These are phyloP conservation scores for Trachurus trachurus DNA, from an alignment of 2,797 vertebrate genomes.

Conservation along the genomic window DNA sequence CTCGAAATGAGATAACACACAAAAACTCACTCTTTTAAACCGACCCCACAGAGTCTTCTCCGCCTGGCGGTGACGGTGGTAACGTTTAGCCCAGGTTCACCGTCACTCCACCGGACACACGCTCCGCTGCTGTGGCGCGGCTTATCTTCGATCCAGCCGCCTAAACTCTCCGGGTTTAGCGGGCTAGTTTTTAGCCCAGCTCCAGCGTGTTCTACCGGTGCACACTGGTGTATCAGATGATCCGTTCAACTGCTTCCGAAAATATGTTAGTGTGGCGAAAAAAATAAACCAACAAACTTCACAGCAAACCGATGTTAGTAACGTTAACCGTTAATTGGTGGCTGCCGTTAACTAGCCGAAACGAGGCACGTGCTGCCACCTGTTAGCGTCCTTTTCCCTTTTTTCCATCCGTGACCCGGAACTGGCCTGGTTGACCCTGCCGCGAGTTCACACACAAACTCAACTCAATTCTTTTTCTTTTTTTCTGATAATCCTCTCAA, in stretches of 20 bases:
- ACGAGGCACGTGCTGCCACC: not conserved
- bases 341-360: not conserved
- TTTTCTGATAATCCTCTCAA: not conserved
- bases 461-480: too few species aligned
- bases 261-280: not conserved
- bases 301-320: not conserved
- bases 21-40: conserved; percentile 18
- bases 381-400: not conserved
- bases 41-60: not conserved
- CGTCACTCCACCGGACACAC: too few species aligned
- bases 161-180: not conserved
- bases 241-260: not conserved
- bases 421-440: not conserved
- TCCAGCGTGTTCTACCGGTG: not conserved
- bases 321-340: not conserved
- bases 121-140: not conserved
- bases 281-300: not conserved
- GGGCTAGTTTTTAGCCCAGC: not conserved
- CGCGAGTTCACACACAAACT: not conserved
- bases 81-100: too few species aligned
- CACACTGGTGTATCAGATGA: not conserved
- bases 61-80: fast-evolving
- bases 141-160: not conserved
- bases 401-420: conserved; percentile 18
- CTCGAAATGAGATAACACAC: not conserved